Conservation (phyloP, 2,113 vertebrate genomes). For the Macrotus californicus region DNA sequence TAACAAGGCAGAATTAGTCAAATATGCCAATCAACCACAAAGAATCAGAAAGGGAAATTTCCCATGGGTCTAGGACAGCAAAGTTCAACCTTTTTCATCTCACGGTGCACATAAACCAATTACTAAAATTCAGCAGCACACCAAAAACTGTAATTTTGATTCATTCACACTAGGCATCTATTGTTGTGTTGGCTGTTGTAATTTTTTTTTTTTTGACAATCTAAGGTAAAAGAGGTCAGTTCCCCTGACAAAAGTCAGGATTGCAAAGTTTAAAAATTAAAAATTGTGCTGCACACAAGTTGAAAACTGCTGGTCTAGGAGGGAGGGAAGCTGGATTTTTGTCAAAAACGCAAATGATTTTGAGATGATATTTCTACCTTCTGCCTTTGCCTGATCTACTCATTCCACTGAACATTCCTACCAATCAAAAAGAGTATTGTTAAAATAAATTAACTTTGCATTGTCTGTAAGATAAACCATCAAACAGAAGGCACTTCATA, state of each 20-base stretch:
- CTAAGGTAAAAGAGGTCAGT: not conserved
- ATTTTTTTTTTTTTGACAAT: not conserved
- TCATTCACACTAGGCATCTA: not conserved
- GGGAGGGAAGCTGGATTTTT: not conserved
- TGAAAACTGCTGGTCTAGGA: not conserved
- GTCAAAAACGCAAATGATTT: not conserved
- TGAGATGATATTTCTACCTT: not conserved
- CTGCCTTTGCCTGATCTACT: not conserved
- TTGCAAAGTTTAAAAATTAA: not conserved
- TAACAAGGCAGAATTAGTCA: not conserved
- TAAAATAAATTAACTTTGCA: not conserved
- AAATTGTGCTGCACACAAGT: not conserved
- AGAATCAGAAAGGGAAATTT: not conserved
- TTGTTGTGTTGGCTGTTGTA: not conserved
- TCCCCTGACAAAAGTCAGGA: not conserved
- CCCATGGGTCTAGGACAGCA: not conserved
- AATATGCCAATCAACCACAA: not conserved
- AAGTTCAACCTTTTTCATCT: not conserved
- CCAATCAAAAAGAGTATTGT: not conserved
- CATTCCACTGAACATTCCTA: not conserved
- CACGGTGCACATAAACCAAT: not conserved
- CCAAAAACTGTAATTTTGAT: not conserved
- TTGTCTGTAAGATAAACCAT: not conserved
- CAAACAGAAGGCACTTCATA: not conserved
- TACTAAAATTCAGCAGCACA: not conserved